A percentile compares a stretch with the other conserved stretches of the same genome.
Conservation (phyloP, 2,888 invertebrate species). For the Drosophila mulleri region DNA sequence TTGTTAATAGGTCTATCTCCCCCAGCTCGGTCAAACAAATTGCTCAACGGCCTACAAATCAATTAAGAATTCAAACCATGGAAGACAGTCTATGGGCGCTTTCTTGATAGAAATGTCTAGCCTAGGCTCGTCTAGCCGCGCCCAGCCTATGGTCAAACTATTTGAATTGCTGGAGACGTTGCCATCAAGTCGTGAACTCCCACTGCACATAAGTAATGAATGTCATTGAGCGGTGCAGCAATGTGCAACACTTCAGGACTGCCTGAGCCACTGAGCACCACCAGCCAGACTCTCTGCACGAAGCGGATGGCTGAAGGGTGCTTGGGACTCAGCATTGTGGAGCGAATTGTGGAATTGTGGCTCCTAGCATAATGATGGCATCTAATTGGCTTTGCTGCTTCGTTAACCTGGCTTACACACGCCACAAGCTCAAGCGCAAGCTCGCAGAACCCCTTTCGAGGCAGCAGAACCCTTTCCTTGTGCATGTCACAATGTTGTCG, state of each 20-base stretch:
- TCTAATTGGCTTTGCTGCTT: slow-evolving; percentile 80
- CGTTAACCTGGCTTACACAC: slow-evolving; percentile 71
- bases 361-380: slow-evolving; percentile 69
- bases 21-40: slow-evolving; percentile 8
- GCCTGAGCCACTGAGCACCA: not conserved
- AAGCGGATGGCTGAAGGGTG: not conserved
- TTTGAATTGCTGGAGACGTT: slow-evolving; percentile 6
- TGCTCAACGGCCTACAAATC: slow-evolving; percentile 21
- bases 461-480: slow-evolving; percentile 23
- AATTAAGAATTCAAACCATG: slow-evolving; percentile 9
- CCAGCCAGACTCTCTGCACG: slow-evolving; percentile 34
- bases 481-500: slow-evolving; percentile 55
- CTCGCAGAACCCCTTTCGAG: not conserved
- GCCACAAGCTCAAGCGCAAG: slow-evolving; percentile 31
- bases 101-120: slow-evolving; percentile 15
- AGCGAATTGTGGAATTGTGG: slow-evolving; percentile 18
- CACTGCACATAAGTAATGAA: slow-evolving; percentile 35
- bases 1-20: no score
- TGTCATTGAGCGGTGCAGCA: slow-evolving; percentile 49
- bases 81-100: not conserved
- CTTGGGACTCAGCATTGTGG: not conserved
- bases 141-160: slow-evolving; percentile 34
- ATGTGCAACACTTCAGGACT: slow-evolving; percentile 54
- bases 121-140: slow-evolving; percentile 1
- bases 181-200: slow-evolving; percentile 5